These are phyloP conservation scores for Drosophila hamatofila DNA, from an alignment of 2,888 invertebrate species.

Conservation along the genomic window DNA sequence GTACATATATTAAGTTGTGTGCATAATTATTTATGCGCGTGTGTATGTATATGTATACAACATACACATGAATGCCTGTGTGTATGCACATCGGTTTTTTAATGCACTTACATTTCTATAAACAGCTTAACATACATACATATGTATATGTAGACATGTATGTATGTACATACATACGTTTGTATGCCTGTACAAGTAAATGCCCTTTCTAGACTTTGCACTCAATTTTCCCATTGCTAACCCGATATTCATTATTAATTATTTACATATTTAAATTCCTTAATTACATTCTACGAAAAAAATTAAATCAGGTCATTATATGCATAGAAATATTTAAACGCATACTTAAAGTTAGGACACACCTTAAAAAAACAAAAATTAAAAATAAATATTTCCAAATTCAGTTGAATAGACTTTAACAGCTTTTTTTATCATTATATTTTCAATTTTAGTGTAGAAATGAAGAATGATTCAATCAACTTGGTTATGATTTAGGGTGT, in stretches of 20 bases:
- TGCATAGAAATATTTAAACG: neutral
- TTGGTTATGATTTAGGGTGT: neutral
- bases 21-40: conserved; percentile 6
- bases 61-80: neutral
- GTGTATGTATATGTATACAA: conserved; percentile 17
- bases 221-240: neutral
- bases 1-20: conserved; percentile 15
- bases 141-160: neutral
- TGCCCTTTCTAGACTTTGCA: conserved; percentile 14
- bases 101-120: neutral
- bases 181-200: neutral
- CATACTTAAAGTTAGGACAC: neutral
- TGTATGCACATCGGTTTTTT: conserved; percentile 4
- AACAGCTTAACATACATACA: neutral
- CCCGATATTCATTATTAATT: neutral
- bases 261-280: neutral
- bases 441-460: neutral
- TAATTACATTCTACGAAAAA: neutral
- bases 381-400: neutral
- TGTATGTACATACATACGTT: neutral
- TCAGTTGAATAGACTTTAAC: neutral
- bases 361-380: neutral
- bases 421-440: neutral
- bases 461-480: neutral
- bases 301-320: neutral